Evolutionary conservation across 1,140 invertebrate species (phyloP).

Genomic region (Epicauta chinensis): DNA sequence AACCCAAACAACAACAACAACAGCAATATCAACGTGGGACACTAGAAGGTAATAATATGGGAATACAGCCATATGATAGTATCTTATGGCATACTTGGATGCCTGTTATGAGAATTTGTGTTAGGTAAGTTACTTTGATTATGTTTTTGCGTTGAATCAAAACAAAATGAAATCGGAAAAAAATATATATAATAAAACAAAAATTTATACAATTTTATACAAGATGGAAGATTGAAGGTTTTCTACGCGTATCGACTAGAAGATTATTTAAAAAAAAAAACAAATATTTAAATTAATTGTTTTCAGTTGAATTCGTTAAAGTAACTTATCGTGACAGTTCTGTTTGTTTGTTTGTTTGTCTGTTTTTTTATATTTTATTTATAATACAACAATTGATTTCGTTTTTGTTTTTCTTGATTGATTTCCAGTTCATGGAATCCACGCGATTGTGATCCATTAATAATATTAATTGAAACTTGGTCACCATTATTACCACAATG

Average conservation of each 20-base stretch:
- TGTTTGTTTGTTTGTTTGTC: too few relatives aligned
- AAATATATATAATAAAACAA: too few relatives aligned
- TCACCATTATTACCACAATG: constrained; percentile 69
- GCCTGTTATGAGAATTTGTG: constrained; percentile 65
- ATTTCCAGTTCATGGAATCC: constrained; percentile 60
- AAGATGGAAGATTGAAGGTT: too few relatives aligned
- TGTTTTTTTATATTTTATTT: not conserved
- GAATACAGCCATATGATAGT: constrained; percentile 70
- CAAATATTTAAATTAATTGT: too few relatives aligned
- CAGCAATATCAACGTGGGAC: constrained; percentile 31
- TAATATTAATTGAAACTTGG: constrained; percentile 79
- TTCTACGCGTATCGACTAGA: too few relatives aligned
- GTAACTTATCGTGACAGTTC: not conserved
- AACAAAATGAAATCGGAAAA: not conserved
- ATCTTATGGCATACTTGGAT: constrained; percentile 89
- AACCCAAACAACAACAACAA: constrained; percentile 24
- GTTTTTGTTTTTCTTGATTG: constrained; percentile 9
- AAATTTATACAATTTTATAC: too few relatives aligned
- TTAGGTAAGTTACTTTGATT: constrained; percentile 49
- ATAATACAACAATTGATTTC: not conserved
- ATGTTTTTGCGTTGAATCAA: not conserved
- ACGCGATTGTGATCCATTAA: constrained; percentile 64
- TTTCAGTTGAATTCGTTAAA: too few relatives aligned
- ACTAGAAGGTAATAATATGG: constrained; percentile 44
- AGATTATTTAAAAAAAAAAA: too few relatives aligned